Percentiles rank a stretch among this genome's conserved stretches.
Conservation (phyloP, 1,140 invertebrate genomes). For the Formica exsecta region DNA sequence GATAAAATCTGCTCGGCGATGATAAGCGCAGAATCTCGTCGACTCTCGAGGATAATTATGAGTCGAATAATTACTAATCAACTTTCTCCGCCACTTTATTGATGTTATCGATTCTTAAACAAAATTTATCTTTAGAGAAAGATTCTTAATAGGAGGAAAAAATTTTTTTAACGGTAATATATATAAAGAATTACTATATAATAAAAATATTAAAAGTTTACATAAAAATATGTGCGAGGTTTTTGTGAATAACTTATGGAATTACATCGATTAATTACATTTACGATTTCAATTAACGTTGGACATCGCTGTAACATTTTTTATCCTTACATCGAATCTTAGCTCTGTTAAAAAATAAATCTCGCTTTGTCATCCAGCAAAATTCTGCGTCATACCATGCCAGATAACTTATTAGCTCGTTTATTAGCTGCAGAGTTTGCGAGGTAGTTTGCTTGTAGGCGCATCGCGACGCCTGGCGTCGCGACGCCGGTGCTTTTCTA, state of each 20-base stretch:
- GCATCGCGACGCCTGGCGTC: slow-evolving; percentile 57
- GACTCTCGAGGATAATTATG: slow-evolving; percentile 11
- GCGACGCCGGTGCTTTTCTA: slow-evolving; percentile 60
- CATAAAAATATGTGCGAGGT: background rate
- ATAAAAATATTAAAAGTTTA: slow-evolving; percentile 6
- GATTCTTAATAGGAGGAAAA: background rate
- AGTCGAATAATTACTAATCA: slow-evolving; percentile 4
- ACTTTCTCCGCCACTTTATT: background rate
- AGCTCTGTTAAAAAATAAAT: background rate
- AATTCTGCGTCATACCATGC: slow-evolving; percentile 57
- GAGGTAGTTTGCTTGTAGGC: slow-evolving; percentile 79
- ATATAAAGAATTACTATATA: background rate
- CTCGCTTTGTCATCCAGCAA: slow-evolving; percentile 7
- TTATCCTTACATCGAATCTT: background rate
- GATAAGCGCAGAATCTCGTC: slow-evolving; percentile 23
- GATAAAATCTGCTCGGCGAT: slow-evolving; percentile 19
- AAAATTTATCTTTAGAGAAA: background rate
- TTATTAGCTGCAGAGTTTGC: slow-evolving; percentile 75
- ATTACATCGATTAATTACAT: background rate
- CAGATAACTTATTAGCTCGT: slow-evolving; percentile 17
- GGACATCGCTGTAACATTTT: slow-evolving; percentile 11
- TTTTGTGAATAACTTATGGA: background rate
- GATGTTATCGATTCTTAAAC: background rate
- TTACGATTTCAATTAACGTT: background rate
- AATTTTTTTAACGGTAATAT: too few species aligned